These are phyloP conservation scores for Gadus macrocephalus DNA, from an alignment of 2,113 vertebrate species.

Conservation along the genomic window DNA sequence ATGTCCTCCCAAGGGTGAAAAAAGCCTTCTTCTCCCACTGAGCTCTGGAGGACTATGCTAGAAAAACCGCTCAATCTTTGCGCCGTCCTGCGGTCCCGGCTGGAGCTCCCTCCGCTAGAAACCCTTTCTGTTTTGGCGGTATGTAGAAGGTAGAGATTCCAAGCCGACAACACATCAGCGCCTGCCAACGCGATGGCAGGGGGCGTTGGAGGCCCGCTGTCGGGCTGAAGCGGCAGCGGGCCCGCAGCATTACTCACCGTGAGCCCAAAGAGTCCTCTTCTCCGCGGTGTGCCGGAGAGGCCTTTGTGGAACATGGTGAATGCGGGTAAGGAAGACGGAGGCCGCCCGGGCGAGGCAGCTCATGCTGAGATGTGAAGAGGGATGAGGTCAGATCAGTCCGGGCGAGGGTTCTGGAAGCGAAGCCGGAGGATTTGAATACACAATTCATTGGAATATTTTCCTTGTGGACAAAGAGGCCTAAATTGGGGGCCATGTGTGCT, in stretches of 20 bases:
- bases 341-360: conserved; percentile 27
- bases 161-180: conserved; percentile 31
- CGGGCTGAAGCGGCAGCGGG: conserved; percentile 21
- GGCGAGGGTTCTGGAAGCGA: neutral
- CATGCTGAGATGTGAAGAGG: conserved; percentile 50
- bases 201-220: conserved; percentile 17
- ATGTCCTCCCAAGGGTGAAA: conserved; percentile 17
- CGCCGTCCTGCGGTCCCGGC: conserved; percentile 4
- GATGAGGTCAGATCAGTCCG: conserved; percentile 26
- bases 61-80: conserved; percentile 26
- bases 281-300: conserved; percentile 16
- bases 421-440: conserved; percentile 22
- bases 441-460: conserved; percentile 33
- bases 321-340: conserved; percentile 20
- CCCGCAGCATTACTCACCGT: conserved; percentile 46
- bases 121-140: conserved; percentile 29
- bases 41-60: conserved; percentile 27
- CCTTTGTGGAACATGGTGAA: conserved; percentile 26
- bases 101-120: conserved; percentile 1
- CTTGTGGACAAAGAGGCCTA: conserved; percentile 8
- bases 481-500: too few species aligned
- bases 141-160: conserved; percentile 23
- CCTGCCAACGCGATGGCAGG: conserved; percentile 10
- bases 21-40: conserved; percentile 26
- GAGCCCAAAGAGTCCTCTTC: neutral